These are phyloP conservation scores for Bambusicola thoracicus DNA, from an alignment of 2,113 vertebrate genomes.

Conservation along the genomic window DNA sequence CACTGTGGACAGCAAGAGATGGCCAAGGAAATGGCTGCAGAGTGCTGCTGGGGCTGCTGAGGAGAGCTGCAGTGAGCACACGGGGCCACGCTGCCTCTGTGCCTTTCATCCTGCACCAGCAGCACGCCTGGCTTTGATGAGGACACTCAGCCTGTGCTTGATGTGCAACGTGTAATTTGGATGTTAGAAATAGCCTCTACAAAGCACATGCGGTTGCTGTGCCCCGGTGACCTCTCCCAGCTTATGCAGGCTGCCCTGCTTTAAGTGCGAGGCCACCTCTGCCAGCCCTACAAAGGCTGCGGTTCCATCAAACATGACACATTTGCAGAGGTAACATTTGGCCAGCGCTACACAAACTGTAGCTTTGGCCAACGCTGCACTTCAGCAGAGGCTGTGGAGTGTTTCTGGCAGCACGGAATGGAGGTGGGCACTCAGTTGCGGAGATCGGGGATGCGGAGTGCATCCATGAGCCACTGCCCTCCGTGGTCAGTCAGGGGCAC, in stretches of 20 bases:
- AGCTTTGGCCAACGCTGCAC: not conserved
- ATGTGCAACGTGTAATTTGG: conserved; percentile 61
- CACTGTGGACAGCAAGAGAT: not conserved
- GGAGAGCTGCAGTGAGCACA: fast-evolving
- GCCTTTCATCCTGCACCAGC: not conserved
- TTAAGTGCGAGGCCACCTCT: not conserved
- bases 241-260: not conserved
- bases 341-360: not conserved
- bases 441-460: not conserved
- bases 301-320: conserved; percentile 47
- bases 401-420: not conserved
- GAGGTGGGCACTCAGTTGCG: not conserved
- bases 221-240: conserved; percentile 6
- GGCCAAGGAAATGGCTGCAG: conserved; percentile 2
- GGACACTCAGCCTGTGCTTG: conserved; percentile 14
- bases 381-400: not conserved
- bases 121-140: conserved; percentile 60
- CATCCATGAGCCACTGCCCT: no score
- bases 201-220: conserved; percentile 44
- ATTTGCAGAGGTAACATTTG: not conserved
- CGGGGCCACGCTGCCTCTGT: fast-evolving
- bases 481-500: not conserved
- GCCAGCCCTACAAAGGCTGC: conserved; percentile 14
- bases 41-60: not conserved
- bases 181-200: conserved; percentile 68